phyloP scores from a whole-genome alignment of 1,140 invertebrate species.

The Drosophila setifemur region DNA sequence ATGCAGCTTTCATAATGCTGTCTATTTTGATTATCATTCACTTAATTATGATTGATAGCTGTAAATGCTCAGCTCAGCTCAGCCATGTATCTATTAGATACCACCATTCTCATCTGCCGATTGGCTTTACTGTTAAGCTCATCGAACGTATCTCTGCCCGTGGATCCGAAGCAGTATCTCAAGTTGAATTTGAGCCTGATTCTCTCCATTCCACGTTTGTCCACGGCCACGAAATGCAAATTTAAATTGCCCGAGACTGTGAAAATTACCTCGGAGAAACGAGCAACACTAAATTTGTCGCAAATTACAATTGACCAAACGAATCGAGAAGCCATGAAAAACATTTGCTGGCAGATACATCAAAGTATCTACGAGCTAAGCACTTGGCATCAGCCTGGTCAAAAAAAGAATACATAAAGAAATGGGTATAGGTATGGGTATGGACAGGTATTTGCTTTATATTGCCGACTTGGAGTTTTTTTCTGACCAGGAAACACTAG shows the following conservation, averaged over 20 bases:
- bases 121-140: constrained; percentile 70
- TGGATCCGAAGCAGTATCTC: too few relatives aligned
- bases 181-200: too few relatives aligned
- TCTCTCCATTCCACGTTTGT: constrained; percentile 15
- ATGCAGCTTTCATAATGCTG: constrained; percentile 65
- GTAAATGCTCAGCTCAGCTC: constrained; percentile 62
- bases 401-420: background rate
- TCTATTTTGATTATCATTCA: constrained; percentile 80
- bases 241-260: constrained; percentile 21
- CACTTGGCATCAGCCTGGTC: background rate
- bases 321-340: background rate
- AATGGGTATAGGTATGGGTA: background rate
- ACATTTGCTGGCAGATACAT: constrained; percentile 4
- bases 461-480: constrained; percentile 1
- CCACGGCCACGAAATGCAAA: constrained; percentile 37
- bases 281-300: constrained; percentile 55
- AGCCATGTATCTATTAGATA: constrained; percentile 62
- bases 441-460: constrained; percentile 30
- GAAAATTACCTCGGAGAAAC: constrained; percentile 27
- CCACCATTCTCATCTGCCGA: constrained; percentile 55
- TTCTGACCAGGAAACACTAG: constrained; percentile 4
- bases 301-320: constrained; percentile 54
- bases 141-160: constrained; percentile 36
- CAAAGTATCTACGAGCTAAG: constrained; percentile 24
- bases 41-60: constrained; percentile 81